Evolutionary conservation across 2,797 vertebrate species (phyloP).

Genomic region (Labeo calbasu): DNA sequence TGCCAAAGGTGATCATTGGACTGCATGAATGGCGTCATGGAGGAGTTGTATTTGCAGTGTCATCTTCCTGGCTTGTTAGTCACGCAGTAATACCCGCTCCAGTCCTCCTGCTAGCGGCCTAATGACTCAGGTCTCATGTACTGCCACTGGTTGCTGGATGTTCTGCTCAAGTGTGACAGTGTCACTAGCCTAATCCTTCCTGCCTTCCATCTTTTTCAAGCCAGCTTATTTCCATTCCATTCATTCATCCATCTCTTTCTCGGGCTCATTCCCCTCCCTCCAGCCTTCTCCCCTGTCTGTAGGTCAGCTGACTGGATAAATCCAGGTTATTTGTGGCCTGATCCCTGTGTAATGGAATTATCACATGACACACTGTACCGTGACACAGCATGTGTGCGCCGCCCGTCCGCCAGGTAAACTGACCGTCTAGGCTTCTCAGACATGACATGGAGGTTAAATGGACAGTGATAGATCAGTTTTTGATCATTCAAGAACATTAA

Average conservation of each 20-base stretch:
- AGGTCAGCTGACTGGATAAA: conserved; percentile 51
- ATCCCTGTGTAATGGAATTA: conserved; percentile 68
- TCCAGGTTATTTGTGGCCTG: conserved; percentile 64
- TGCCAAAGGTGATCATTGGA: neutral
- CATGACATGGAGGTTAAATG: conserved; percentile 19
- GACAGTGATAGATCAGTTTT: neutral
- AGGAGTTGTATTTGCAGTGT: conserved; percentile 36
- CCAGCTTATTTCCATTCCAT: conserved; percentile 2
- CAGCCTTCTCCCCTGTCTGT: conserved; percentile 14
- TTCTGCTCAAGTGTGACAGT: conserved; percentile 1
- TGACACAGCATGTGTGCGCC: conserved; percentile 60
- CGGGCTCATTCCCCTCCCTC: conserved; percentile 22
- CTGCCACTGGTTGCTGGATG: neutral
- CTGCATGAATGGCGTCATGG: conserved; percentile 30
- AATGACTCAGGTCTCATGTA: conserved; percentile 38
- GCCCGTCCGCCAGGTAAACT: conserved; percentile 10
- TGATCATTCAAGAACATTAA: neutral
- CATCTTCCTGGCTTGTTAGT: conserved; percentile 33
- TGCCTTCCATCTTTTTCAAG: conserved; percentile 3
- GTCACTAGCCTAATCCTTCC: conserved; percentile 30
- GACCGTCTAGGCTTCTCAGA: conserved; percentile 11
- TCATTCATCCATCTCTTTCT: conserved; percentile 40
- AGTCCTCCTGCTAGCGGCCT: conserved; percentile 4
- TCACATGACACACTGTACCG: conserved; percentile 54
- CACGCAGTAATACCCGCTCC: conserved; percentile 13